Evolutionary conservation across 2,113 vertebrate species (phyloP).

Genomic region (Leptodactylus fuscus): DNA sequence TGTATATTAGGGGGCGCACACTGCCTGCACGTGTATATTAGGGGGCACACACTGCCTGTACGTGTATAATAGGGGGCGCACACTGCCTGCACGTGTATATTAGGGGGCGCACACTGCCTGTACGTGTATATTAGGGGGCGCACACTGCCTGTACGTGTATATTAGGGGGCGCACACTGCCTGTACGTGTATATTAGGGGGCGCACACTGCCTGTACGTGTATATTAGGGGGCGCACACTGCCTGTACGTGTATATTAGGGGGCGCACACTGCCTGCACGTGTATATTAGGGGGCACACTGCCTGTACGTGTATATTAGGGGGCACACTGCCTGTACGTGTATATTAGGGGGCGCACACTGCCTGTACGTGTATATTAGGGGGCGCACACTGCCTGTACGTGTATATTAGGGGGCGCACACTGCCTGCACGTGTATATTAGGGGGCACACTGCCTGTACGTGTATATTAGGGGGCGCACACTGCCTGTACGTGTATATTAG

Average conservation of each 20-base stretch:
- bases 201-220: neutral
- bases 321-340: neutral
- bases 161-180: neutral
- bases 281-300: neutral
- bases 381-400: neutral
- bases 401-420: neutral
- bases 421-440: no score
- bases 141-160: neutral
- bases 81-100: neutral
- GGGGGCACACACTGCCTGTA: neutral
- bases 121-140: no score
- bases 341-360: neutral
- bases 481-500: no score
- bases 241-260: no score
- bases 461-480: neutral
- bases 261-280: neutral
- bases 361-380: no score
- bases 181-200: no score
- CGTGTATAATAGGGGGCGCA: no score
- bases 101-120: neutral
- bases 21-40: neutral
- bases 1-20: neutral
- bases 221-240: neutral
- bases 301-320: no score
- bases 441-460: neutral